These are phyloP conservation scores for Hybognathus amarus DNA, from an alignment of 2,797 vertebrate species.

Conservation along the genomic window DNA sequence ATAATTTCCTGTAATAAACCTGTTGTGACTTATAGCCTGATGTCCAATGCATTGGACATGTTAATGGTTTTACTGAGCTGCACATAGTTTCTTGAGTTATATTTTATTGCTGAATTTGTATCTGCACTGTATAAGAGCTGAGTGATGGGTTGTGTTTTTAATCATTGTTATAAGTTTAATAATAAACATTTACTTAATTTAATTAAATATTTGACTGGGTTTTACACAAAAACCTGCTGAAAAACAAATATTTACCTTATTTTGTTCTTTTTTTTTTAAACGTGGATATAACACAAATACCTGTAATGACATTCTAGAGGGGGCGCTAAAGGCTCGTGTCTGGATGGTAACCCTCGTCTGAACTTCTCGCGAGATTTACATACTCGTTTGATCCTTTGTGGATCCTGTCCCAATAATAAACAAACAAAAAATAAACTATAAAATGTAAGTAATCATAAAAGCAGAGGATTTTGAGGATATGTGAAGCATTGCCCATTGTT, in stretches of 20 bases:
- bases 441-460: not conserved
- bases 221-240: not conserved
- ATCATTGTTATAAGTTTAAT: slow-evolving; percentile 2
- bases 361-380: slow-evolving; percentile 23
- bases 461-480: not conserved
- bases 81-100: slow-evolving; percentile 42
- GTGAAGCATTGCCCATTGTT: not conserved
- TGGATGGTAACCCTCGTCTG: slow-evolving; percentile 14
- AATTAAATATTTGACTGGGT: not conserved
- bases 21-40: slow-evolving; percentile 6
- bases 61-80: slow-evolving; percentile 44
- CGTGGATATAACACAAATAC: not conserved
- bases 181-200: slow-evolving; percentile 44
- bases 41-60: slow-evolving; percentile 30
- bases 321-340: not conserved
- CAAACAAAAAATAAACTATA: not conserved
- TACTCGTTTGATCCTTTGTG: not conserved
- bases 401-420: too few species aligned
- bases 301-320: not conserved
- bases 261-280: not conserved
- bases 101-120: slow-evolving; percentile 44
- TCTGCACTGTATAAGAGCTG: slow-evolving; percentile 15
- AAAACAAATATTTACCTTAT: not conserved
- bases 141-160: slow-evolving; percentile 11
- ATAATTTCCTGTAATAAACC: slow-evolving; percentile 27